Evolutionary conservation across 2,888 invertebrate species (phyloP).

Genomic region (Sepiola atlantica): DNA sequence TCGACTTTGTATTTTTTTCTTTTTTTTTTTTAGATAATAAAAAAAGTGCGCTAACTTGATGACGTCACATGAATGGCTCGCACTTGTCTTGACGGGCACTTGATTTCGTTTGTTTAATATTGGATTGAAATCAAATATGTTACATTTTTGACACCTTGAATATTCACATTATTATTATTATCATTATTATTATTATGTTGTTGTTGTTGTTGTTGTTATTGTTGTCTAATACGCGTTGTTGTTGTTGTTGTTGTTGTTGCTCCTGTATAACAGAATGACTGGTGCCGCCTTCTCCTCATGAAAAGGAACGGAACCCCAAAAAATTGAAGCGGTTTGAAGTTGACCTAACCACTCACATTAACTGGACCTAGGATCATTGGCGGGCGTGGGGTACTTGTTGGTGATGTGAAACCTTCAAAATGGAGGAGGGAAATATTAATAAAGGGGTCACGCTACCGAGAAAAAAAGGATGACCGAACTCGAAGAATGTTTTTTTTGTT

Average conservation of each 20-base stretch:
- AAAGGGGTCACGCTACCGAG: background rate
- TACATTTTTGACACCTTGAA: background rate
- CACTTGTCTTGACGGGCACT: background rate
- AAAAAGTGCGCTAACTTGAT: background rate
- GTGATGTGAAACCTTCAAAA: background rate
- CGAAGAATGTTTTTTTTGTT: background rate
- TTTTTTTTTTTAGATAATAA: too few species aligned
- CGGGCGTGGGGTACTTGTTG: background rate
- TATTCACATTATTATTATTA: too few species aligned
- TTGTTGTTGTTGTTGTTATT: background rate
- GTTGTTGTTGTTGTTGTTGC: background rate
- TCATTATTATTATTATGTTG: too few species aligned
- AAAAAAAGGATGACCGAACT: background rate
- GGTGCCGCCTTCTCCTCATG: background rate
- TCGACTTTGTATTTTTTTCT: background rate
- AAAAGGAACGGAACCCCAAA: background rate
- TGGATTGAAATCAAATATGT: background rate
- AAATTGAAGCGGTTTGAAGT: background rate
- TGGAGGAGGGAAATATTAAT: background rate
- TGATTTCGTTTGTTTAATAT: background rate
- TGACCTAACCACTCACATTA: background rate
- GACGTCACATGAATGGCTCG: background rate
- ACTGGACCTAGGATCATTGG: conserved; percentile 4
- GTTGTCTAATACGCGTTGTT: background rate
- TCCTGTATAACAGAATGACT: background rate